phyloP scores from a whole-genome alignment of 2,888 invertebrate genomes.

The Punctoribates punctum region DNA sequence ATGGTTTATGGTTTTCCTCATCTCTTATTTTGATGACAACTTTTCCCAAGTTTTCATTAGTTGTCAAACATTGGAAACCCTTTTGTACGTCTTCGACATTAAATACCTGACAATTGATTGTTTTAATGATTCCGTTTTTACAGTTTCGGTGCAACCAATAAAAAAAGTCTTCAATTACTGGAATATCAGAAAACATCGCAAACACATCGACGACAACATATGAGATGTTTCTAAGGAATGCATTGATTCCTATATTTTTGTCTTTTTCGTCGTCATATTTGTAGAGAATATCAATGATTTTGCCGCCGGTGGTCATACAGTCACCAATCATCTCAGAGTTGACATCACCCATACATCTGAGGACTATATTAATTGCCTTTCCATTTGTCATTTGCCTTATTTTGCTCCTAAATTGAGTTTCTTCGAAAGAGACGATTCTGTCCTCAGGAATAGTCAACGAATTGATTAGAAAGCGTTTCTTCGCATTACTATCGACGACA shows the following conservation, averaged over 20 bases:
- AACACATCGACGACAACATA: slow-evolving; percentile 89
- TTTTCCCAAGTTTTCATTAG: slow-evolving; percentile 1
- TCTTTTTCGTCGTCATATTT: slow-evolving; percentile 93
- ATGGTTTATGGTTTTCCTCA: background rate
- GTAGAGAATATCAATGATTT: slow-evolving; percentile 90
- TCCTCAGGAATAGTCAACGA: slow-evolving; percentile 78
- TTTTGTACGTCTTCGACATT: slow-evolving; percentile 59
- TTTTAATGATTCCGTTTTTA: background rate
- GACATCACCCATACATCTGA: slow-evolving; percentile 94
- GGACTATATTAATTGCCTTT: slow-evolving; percentile 80
- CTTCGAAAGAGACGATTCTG: slow-evolving; percentile 85
- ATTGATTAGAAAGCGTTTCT: slow-evolving; percentile 77
- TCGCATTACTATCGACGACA: slow-evolving; percentile 74
- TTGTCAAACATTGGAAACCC: slow-evolving; percentile 69
- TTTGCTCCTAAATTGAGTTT: slow-evolving; percentile 83
- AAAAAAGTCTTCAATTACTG: slow-evolving; percentile 68
- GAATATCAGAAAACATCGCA: slow-evolving; percentile 44
- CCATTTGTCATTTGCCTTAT: slow-evolving; percentile 79
- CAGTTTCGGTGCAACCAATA: slow-evolving; percentile 81
- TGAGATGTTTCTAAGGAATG: slow-evolving; percentile 92
- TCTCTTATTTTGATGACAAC: slow-evolving; percentile 12
- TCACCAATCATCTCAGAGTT: slow-evolving; percentile 80
- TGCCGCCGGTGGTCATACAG: slow-evolving; percentile 83
- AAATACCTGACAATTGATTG: background rate
- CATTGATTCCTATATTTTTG: slow-evolving; percentile 72